Percentiles rank a stretch among this genome's conserved stretches.
Evolutionary conservation across 92 coral and sea anemone genomes (phyloP).

Genomic region (Meandrina meandrites): DNA sequence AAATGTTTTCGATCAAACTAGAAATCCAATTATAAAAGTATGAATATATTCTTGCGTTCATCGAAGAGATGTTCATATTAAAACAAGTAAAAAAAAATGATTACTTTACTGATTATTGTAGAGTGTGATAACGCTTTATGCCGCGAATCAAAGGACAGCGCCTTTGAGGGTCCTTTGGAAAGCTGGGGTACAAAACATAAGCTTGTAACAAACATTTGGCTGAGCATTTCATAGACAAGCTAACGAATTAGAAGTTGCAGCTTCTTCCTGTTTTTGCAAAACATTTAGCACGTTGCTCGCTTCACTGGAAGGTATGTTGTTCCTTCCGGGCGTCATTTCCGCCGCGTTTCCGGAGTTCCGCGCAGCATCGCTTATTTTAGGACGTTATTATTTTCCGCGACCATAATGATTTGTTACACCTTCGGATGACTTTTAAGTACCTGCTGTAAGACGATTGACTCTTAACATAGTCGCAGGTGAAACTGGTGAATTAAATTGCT

Average conservation of each 20-base stretch:
- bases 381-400: background rate
- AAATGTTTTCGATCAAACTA: background rate
- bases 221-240: background rate
- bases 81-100: background rate
- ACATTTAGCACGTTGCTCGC: background rate
- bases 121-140: background rate
- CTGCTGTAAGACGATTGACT: background rate
- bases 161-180: background rate
- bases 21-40: too few relatives aligned
- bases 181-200: background rate
- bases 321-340: slow-evolving; percentile 49
- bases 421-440: background rate
- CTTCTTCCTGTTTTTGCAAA: slow-evolving; percentile 8
- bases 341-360: background rate
- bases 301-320: slow-evolving; percentile 35
- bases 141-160: background rate
- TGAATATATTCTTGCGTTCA: too few relatives aligned
- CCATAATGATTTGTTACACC: slow-evolving; percentile 3
- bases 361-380: background rate
- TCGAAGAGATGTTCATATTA: too few relatives aligned
- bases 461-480: too few relatives aligned
- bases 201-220: background rate
- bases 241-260: background rate
- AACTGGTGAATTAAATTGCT: background rate
- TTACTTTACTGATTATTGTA: background rate